These are phyloP conservation scores for Drosophila tsacasi DNA, from an alignment of 1,140 invertebrate species.

Conservation along the genomic window DNA sequence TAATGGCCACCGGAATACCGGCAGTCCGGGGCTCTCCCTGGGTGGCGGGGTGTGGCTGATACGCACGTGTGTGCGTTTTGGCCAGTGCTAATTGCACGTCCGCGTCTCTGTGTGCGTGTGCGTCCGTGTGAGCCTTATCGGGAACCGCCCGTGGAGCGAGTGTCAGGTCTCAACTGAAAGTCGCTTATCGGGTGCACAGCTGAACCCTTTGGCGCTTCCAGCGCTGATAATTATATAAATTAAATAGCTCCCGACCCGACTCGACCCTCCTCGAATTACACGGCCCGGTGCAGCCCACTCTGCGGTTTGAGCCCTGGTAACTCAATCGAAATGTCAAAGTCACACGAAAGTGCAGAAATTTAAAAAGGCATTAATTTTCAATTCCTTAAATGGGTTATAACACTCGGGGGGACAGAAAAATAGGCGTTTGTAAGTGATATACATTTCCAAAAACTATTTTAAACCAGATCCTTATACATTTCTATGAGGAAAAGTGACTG, in stretches of 20 bases:
- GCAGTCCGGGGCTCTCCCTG: not conserved
- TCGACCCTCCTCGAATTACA: slow-evolving; percentile 32
- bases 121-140: slow-evolving; percentile 65
- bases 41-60: slow-evolving; percentile 7
- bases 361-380: slow-evolving; percentile 71
- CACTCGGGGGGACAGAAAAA: not conserved
- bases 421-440: not conserved
- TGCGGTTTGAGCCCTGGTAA: slow-evolving; percentile 41
- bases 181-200: slow-evolving; percentile 70
- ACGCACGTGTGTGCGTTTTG: slow-evolving; percentile 35
- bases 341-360: slow-evolving; percentile 51
- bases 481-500: not conserved
- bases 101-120: slow-evolving; percentile 12
- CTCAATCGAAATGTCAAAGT: slow-evolving; percentile 80
- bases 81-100: slow-evolving; percentile 49
- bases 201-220: slow-evolving; percentile 69
- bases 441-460: no score
- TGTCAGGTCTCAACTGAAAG: slow-evolving; percentile 68
- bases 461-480: not conserved
- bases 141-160: slow-evolving; percentile 31
- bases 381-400: slow-evolving; percentile 11
- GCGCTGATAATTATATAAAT: slow-evolving; percentile 75
- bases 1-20: slow-evolving; percentile 56
- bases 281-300: slow-evolving; percentile 2
- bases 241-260: slow-evolving; percentile 26